phyloP scores from a whole-genome alignment of 2,888 invertebrate genomes.

The Metacarcinus magister region DNA sequence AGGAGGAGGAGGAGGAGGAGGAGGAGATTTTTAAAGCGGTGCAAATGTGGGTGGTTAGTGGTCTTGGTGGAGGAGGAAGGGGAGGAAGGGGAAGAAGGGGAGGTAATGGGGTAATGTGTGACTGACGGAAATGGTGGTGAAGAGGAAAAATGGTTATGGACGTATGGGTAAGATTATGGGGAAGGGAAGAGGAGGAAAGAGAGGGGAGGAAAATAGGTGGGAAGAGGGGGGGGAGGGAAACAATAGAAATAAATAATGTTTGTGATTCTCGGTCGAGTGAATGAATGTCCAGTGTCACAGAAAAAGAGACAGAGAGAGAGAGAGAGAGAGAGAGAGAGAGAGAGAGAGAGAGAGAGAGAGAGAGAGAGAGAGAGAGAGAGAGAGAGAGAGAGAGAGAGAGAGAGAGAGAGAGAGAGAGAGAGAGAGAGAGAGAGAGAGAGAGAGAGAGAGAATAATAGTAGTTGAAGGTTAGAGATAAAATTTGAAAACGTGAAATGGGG shows the following conservation, averaged over 20 bases:
- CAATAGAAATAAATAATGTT: not conserved
- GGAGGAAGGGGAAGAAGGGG: not conserved
- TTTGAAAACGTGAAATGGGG: not conserved
- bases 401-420: no score
- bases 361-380: constrained; percentile 13
- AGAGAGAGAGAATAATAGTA: not conserved
- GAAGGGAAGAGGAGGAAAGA: no score
- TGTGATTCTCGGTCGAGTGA: not conserved
- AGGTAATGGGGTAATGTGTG: not conserved
- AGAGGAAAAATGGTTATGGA: constrained; percentile 10
- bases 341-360: not conserved
- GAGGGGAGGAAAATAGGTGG: not conserved
- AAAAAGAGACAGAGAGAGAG: no score
- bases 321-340: no score
- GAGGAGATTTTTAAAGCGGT: not conserved
- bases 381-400: no score
- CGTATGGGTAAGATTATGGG: not conserved
- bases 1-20: not conserved
- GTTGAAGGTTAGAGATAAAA: not conserved
- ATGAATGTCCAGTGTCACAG: no score
- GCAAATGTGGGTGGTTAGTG: constrained; percentile 11
- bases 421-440: not conserved
- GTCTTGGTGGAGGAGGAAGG: not conserved
- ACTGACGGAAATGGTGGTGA: not conserved
- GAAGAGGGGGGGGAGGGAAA: not conserved